phyloP scores from a whole-genome alignment of 2,113 vertebrate species.

The Bambusicola thoracicus region DNA sequence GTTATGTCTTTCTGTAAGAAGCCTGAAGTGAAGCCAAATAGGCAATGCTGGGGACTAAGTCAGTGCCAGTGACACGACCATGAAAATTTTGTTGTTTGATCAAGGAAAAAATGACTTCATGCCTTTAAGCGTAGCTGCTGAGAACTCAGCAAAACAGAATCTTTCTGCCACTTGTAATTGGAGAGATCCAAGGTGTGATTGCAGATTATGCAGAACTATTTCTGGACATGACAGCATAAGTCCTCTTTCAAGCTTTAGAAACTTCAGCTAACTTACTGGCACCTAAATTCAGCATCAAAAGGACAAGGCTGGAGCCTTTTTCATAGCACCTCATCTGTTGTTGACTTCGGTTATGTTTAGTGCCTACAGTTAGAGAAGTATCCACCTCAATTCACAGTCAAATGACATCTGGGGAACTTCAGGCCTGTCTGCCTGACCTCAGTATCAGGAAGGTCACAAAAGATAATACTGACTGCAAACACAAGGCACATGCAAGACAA shows the following conservation, averaged over 20 bases:
- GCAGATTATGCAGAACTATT: not conserved
- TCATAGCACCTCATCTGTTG: not conserved
- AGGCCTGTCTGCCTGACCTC: too few relatives aligned
- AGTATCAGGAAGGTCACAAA: too few relatives aligned
- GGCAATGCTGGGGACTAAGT: not conserved
- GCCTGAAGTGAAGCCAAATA: not conserved
- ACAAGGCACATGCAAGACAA: too few relatives aligned
- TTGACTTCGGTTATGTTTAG: not conserved
- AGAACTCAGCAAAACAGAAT: not conserved
- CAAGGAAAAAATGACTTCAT: not conserved
- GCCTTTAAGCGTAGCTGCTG: not conserved
- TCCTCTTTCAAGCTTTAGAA: not conserved
- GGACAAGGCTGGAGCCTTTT: not conserved
- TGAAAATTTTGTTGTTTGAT: not conserved
- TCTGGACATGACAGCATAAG: not conserved
- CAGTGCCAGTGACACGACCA: not conserved
- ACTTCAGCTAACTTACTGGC: not conserved
- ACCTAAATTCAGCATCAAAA: not conserved
- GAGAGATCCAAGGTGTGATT: not conserved
- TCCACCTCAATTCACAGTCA: not conserved
- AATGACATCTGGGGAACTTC: not conserved
- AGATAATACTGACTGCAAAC: too few relatives aligned
- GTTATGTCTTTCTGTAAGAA: not conserved
- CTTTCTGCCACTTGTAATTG: not conserved
- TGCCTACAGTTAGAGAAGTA: not conserved